Evolutionary conservation across 2,113 vertebrate species (phyloP).

Genomic region (Ophthalmolycus amberensis): DNA sequence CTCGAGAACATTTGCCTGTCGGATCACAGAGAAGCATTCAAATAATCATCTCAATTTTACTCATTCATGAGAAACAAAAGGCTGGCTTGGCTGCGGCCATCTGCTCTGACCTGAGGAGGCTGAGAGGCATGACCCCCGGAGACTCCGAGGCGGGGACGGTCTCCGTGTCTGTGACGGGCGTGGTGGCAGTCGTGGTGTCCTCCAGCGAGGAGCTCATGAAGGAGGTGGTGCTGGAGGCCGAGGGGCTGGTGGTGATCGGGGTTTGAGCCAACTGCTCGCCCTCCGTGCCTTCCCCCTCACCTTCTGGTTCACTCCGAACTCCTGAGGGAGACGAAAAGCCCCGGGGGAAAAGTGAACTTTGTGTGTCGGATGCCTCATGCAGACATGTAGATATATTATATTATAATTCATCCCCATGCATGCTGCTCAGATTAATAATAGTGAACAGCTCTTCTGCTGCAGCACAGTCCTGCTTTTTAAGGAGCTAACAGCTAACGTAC

Average conservation of each 20-base stretch:
- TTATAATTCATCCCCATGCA: too few relatives aligned
- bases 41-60: not conserved
- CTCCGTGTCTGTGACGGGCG: conserved; percentile 96
- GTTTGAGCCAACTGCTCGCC: conserved; percentile 92
- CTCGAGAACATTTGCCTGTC: conserved; percentile 99
- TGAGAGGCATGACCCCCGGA: conserved; percentile 97
- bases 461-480: too few relatives aligned
- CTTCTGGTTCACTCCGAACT: conserved; percentile 84
- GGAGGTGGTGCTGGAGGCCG: conserved; percentile 97
- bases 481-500: too few relatives aligned
- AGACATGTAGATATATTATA: too few relatives aligned
- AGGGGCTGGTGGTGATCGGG: conserved; percentile 96
- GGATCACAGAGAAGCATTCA: not conserved
- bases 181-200: conserved; percentile 97
- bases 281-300: conserved; percentile 88
- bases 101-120: conserved; percentile 90
- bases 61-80: not conserved
- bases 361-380: too few relatives aligned
- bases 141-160: conserved; percentile 95
- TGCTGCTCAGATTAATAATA: too few relatives aligned
- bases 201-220: conserved; percentile 99
- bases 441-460: too few relatives aligned
- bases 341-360: too few relatives aligned
- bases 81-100: not conserved
- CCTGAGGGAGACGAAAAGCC: conserved; percentile 69